These are phyloP conservation scores for Peromyscus maniculatus DNA, from an alignment of 2,113 vertebrate species.

Conservation along the genomic window DNA sequence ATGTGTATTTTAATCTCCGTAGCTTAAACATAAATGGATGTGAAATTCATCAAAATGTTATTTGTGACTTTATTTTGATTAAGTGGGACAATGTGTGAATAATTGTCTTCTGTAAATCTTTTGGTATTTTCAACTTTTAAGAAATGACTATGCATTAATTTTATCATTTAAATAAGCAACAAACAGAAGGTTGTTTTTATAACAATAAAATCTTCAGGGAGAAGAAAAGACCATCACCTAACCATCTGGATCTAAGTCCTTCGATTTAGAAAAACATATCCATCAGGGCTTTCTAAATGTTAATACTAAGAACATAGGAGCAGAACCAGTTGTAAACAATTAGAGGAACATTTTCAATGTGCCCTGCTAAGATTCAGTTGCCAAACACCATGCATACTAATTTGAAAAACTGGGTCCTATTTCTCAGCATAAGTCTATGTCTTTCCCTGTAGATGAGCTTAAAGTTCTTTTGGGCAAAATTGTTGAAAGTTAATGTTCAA, in stretches of 20 bases:
- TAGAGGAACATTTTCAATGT: conserved; percentile 64
- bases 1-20: conserved; percentile 53
- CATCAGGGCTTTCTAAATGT: conserved; percentile 56
- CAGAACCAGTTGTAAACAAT: conserved; percentile 66
- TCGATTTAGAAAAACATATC: conserved; percentile 61
- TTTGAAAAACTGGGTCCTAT: conserved; percentile 68
- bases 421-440: not conserved
- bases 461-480: conserved; percentile 37
- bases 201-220: conserved; percentile 45
- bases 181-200: conserved; percentile 47
- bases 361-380: conserved; percentile 42
- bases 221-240: conserved; percentile 38
- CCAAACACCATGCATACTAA: conserved; percentile 68
- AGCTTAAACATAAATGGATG: not conserved
- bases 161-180: conserved; percentile 46
- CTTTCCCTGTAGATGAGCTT: conserved; percentile 9
- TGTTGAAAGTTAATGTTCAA: conserved; percentile 15
- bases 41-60: conserved; percentile 55
- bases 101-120: conserved; percentile 39
- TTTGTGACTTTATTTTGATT: conserved; percentile 48
- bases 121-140: not conserved
- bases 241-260: not conserved
- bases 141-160: conserved; percentile 63
- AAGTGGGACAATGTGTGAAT: conserved; percentile 33
- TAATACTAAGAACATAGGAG: not conserved